phyloP scores from a whole-genome alignment of 1,140 invertebrate species.

The Lerema accius region DNA sequence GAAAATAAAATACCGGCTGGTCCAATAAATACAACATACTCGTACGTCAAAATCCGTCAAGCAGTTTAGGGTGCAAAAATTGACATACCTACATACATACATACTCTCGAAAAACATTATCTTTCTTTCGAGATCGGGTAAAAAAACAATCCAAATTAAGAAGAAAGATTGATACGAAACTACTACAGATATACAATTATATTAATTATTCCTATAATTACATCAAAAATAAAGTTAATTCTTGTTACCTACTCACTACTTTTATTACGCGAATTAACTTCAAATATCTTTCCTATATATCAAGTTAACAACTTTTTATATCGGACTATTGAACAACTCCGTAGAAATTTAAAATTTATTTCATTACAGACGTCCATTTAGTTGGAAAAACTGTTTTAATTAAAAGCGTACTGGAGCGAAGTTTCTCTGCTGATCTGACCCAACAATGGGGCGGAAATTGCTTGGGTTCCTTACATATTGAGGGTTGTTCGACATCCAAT shows the following conservation, averaged over 20 bases:
- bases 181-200: no score
- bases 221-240: constrained; percentile 2
- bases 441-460: constrained; percentile 28
- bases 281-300: constrained; percentile 1
- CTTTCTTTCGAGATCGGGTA: no score
- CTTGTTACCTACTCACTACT: constrained; percentile 8
- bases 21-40: no score
- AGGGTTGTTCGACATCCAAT: constrained; percentile 29
- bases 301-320: constrained; percentile 20
- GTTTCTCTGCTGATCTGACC: constrained; percentile 28
- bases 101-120: no score
- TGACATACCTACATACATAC: no score
- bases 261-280: constrained; percentile 4
- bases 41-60: no score
- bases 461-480: constrained; percentile 31
- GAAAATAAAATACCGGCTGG: no score
- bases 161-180: no score
- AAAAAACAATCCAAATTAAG: no score
- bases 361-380: constrained; percentile 31
- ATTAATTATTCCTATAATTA: no score
- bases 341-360: constrained; percentile 33
- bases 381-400: constrained; percentile 35
- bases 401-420: constrained; percentile 27
- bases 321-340: constrained; percentile 15
- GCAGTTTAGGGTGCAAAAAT: no score